Percentiles rank a stretch among this genome's conserved stretches.
Conservation (phyloP, 53 echinoderm and acorn worm species). For the Pentamera pediparva region DNA sequence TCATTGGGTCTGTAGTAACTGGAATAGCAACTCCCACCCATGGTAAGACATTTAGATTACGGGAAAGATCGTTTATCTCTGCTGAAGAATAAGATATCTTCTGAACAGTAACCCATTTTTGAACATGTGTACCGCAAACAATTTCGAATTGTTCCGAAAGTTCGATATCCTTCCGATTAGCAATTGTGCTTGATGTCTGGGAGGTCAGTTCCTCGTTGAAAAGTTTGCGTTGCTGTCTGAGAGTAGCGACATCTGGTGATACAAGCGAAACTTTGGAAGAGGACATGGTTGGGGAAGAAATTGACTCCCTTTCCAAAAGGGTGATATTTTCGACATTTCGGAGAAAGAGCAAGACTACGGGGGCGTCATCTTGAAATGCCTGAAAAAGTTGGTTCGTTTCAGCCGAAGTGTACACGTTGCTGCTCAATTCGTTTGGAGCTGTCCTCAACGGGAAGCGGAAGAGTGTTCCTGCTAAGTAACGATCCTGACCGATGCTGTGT, state of each 20-base stretch:
- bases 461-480: not conserved
- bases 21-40: constrained; percentile 49
- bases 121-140: not conserved
- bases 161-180: not conserved
- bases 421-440: not conserved
- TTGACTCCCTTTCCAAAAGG: not conserved
- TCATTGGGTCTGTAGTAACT: not conserved
- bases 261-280: not conserved
- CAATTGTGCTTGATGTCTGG: too few relatives aligned
- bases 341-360: not conserved
- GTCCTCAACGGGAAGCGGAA: not conserved
- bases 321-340: constrained; percentile 19
- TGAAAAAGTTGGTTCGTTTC: not conserved
- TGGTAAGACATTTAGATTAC: constrained; percentile 9
- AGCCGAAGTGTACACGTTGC: not conserved
- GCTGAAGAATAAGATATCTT: not conserved
- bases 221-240: not conserved
- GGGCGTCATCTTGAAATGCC: not conserved
- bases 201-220: not conserved
- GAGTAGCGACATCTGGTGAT: not conserved
- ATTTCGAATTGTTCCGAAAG: not conserved
- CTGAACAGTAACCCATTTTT: constrained; percentile 3
- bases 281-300: not conserved
- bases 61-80: constrained; percentile 11
- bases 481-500: not conserved